Percentiles rank a stretch among this genome's conserved stretches.
phyloP scores from a whole-genome alignment of 2,113 vertebrate species.

The Cygnus atratus region DNA sequence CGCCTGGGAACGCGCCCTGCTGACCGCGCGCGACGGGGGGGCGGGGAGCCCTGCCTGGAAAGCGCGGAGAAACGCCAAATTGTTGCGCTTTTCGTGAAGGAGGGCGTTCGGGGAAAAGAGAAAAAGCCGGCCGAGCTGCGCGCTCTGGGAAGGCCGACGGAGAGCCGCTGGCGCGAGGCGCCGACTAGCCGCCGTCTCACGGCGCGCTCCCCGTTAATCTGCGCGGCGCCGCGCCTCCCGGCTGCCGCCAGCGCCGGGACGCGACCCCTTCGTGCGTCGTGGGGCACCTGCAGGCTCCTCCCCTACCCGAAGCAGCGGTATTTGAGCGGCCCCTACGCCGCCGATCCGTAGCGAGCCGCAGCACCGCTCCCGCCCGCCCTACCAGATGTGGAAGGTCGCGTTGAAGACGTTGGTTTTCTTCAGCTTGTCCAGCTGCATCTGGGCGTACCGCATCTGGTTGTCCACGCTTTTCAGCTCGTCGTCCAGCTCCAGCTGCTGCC shows the following conservation, averaged over 20 bases:
- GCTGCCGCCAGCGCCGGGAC: background rate
- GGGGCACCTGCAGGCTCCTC: background rate
- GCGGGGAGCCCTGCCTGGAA: background rate
- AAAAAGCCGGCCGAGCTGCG: background rate
- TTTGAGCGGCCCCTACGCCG: rapidly evolving
- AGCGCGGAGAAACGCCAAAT: background rate
- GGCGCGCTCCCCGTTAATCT: rapidly evolving
- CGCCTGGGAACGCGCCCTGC: rapidly evolving
- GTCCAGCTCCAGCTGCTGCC: constrained; percentile 95
- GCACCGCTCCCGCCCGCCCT: background rate
- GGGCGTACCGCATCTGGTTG: constrained; percentile 97
- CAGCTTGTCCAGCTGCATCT: constrained; percentile 92
- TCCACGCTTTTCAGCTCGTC: constrained; percentile 97
- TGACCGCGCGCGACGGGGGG: background rate
- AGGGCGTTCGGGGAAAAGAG: background rate
- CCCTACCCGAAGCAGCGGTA: rapidly evolving
- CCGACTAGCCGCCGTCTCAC: background rate
- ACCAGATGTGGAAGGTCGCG: constrained; percentile 98
- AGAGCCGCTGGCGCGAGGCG: background rate
- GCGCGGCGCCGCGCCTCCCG: rapidly evolving
- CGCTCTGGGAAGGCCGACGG: too few species aligned
- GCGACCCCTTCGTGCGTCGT: background rate
- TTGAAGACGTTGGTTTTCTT: constrained; percentile 99
- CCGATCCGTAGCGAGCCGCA: rapidly evolving
- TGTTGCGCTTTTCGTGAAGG: background rate